Percentiles rank a stretch among this genome's conserved stretches.
Evolutionary conservation across 2,888 invertebrate species (phyloP).

Genomic region (Leucoma salicis): DNA sequence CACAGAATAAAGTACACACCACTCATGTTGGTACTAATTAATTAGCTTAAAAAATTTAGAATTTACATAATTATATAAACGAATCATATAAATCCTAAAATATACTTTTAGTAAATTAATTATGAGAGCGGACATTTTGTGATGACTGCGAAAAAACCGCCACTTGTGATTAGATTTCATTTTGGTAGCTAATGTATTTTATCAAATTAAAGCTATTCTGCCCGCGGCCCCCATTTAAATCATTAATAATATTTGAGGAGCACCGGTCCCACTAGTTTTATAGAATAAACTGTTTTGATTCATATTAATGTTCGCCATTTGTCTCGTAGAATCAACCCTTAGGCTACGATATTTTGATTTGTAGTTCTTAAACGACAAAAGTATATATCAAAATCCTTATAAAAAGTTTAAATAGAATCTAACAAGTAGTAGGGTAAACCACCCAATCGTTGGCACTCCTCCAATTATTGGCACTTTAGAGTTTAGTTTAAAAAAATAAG

Average conservation of each 20-base stretch:
- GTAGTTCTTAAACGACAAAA: constrained; percentile 17
- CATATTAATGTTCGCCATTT: constrained; percentile 67
- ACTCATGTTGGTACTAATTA: too few species aligned
- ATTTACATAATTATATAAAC: too few species aligned
- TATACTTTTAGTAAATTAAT: too few species aligned
- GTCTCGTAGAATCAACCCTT: constrained; percentile 46
- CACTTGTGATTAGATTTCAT: constrained; percentile 77
- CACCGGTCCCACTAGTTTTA: constrained; percentile 70
- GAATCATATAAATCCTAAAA: too few species aligned
- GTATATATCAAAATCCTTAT: too few species aligned
- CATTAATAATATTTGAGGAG: constrained; percentile 79
- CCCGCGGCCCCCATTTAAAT: constrained; percentile 57
- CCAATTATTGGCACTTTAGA: too few species aligned
- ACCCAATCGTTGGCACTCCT: too few species aligned
- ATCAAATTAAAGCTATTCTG: constrained; percentile 78
- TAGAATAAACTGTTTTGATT: constrained; percentile 80
- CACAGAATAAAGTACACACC: constrained; percentile 79
- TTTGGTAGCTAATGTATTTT: constrained; percentile 82
- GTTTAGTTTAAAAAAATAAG: too few species aligned
- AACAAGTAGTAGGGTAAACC: too few species aligned
- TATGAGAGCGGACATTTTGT: too few species aligned
- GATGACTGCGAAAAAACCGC: constrained; percentile 69
- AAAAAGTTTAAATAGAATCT: too few species aligned
- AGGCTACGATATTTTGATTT: constrained; percentile 25
- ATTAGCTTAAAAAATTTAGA: too few species aligned